Percentiles rank a stretch among this genome's conserved stretches.
Evolutionary conservation across 2,888 invertebrate genomes (phyloP).

Genomic region (Tetranychus piercei): DNA sequence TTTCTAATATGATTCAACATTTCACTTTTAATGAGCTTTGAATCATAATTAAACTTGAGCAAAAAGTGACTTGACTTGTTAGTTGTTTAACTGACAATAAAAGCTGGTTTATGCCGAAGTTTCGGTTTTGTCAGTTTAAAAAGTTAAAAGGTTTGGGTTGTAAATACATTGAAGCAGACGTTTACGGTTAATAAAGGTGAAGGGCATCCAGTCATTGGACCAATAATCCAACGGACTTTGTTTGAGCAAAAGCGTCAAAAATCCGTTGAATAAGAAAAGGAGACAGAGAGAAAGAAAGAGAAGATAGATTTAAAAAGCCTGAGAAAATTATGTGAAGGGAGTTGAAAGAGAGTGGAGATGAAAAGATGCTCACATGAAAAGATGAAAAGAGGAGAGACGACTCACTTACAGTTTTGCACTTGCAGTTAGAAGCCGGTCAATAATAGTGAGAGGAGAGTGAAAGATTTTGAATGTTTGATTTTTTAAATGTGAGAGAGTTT

Average conservation of each 20-base stretch:
- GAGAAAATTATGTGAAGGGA: not conserved
- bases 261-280: not conserved
- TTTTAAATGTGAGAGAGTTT: not conserved
- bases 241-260: not conserved
- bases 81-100: no score
- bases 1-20: no score
- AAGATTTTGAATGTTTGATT: not conserved
- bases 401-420: not conserved
- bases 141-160: not conserved
- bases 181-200: not conserved
- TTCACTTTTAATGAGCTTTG: no score
- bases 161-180: not conserved
- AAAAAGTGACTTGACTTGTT: no score
- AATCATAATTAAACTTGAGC: no score
- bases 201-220: no score
- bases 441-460: not conserved
- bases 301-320: not conserved
- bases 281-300: not conserved
- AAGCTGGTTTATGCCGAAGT: no score
- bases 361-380: not conserved
- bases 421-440: not conserved
- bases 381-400: not conserved
- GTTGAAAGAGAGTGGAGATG: not conserved
- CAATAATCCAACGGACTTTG: not conserved
- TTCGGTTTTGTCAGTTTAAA: not conserved